These are phyloP conservation scores for Enteromius mattozi DNA, from an alignment of 2,797 vertebrate genomes.

Conservation along the genomic window DNA sequence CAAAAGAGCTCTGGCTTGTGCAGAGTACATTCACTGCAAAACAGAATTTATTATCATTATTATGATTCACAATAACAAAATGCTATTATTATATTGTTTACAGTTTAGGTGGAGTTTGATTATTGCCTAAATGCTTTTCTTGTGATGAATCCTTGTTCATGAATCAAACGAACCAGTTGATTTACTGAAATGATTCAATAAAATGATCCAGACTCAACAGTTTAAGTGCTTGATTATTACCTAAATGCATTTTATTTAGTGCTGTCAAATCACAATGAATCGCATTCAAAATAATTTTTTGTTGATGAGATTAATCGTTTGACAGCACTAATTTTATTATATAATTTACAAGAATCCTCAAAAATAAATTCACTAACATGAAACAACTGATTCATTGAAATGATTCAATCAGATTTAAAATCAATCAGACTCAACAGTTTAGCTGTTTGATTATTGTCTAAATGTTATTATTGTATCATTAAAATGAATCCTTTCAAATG, in stretches of 20 bases:
- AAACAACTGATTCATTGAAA: not conserved
- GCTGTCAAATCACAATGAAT: no score
- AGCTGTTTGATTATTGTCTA: not conserved
- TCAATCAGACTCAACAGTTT: not conserved
- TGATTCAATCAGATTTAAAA: not conserved
- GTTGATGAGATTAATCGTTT: no score
- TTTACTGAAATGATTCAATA: not conserved
- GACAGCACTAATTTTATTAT: no score
- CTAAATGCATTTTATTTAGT: no score
- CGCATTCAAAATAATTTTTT: no score
- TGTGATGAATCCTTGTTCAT: not conserved
- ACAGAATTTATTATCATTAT: not conserved
- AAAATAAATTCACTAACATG: not conserved
- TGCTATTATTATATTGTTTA: not conserved
- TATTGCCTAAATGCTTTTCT: not conserved
- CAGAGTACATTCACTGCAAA: not conserved
- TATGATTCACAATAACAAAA: not conserved
- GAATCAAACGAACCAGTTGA: not conserved
- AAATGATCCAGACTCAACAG: not conserved
- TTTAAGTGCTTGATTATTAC: no score
- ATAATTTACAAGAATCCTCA: not conserved
- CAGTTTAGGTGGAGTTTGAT: not conserved
- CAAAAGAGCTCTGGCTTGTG: slow-evolving; percentile 8
- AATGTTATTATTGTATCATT: not conserved
- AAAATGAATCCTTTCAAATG: not conserved